Evolutionary conservation across 1,140 invertebrate genomes (phyloP).

Genomic region (Drosophila sucinea): DNA sequence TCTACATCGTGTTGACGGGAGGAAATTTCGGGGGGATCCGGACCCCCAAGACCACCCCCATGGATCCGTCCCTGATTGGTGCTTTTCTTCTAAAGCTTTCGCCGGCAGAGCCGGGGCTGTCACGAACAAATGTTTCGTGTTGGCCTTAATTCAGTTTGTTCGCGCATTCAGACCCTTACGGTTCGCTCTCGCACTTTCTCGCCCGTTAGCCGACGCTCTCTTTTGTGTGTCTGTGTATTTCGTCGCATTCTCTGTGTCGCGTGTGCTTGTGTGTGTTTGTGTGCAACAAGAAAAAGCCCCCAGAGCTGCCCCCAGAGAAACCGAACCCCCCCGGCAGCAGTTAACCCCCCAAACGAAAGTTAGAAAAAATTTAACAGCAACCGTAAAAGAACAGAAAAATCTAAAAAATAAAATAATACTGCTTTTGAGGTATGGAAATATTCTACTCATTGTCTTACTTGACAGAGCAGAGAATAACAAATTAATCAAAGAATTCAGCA

Average conservation of each 20-base stretch:
- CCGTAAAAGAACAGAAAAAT: background rate
- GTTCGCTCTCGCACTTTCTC: constrained; percentile 41
- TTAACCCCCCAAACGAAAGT: background rate
- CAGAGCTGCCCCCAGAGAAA: constrained; percentile 8
- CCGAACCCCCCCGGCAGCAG: constrained; percentile 20
- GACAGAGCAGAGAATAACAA: background rate
- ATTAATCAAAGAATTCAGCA: background rate
- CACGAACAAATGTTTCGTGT: constrained; percentile 28
- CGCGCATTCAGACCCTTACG: constrained; percentile 62
- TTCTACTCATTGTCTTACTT: background rate
- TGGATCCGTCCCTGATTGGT: background rate
- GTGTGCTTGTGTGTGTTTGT: constrained; percentile 10
- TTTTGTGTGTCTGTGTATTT: constrained; percentile 10
- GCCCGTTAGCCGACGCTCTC: constrained; percentile 35
- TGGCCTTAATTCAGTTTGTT: constrained; percentile 74
- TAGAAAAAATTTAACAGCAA: constrained; percentile 17
- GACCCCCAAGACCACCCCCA: no score
- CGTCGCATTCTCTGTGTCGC: constrained; percentile 13
- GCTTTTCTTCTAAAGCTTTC: constrained; percentile 56
- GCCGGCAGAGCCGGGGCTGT: constrained; percentile 43
- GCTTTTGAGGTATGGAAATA: constrained; percentile 12
- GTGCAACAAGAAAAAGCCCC: constrained; percentile 26
- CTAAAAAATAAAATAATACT: constrained; percentile 54
- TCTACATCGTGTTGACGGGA: no score
- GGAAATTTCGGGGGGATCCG: no score